These are phyloP conservation scores for Griposia aprilina DNA, from an alignment of 2,888 invertebrate species.

Conservation along the genomic window DNA sequence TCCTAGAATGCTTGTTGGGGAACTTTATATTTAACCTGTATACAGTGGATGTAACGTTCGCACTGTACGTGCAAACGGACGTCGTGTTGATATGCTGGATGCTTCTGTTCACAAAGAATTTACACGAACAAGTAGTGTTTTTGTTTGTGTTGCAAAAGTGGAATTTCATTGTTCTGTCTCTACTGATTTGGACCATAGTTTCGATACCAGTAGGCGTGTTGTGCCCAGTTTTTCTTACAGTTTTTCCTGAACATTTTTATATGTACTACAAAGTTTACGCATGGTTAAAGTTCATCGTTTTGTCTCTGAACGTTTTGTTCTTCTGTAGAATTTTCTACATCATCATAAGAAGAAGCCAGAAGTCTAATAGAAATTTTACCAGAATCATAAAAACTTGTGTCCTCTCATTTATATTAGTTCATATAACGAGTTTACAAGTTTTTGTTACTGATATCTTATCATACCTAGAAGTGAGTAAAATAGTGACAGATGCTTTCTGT, in stretches of 20 bases:
- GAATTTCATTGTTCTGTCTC: constrained; percentile 67
- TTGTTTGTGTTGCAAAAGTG: constrained; percentile 73
- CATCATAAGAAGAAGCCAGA: constrained; percentile 62
- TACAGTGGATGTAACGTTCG: constrained; percentile 57
- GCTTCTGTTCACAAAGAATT: constrained; percentile 81
- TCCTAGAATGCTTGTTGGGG: constrained; percentile 71
- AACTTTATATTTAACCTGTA: background rate
- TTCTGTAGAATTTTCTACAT: constrained; percentile 78
- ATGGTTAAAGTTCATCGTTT: constrained; percentile 74
- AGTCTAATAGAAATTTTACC: constrained; percentile 33
- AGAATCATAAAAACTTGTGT: constrained; percentile 64
- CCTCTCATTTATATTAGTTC: constrained; percentile 71
- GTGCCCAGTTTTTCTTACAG: constrained; percentile 54
- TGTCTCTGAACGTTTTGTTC: constrained; percentile 74
- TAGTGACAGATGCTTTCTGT: constrained; percentile 35
- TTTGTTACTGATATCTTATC: constrained; percentile 74
- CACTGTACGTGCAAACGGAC: constrained; percentile 77
- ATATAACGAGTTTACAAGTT: constrained; percentile 79
- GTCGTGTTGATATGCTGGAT: constrained; percentile 78
- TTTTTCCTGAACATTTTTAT: background rate
- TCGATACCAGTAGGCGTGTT: constrained; percentile 74
- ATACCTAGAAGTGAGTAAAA: constrained; percentile 18
- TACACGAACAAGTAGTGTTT: constrained; percentile 83
- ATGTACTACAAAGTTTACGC: constrained; percentile 71
- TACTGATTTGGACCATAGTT: constrained; percentile 72